A percentile compares a stretch with the other conserved stretches of the same genome.
These are phyloP conservation scores for Scaptomyza tumidula DNA, from an alignment of 2,888 invertebrate species.

Conservation along the genomic window DNA sequence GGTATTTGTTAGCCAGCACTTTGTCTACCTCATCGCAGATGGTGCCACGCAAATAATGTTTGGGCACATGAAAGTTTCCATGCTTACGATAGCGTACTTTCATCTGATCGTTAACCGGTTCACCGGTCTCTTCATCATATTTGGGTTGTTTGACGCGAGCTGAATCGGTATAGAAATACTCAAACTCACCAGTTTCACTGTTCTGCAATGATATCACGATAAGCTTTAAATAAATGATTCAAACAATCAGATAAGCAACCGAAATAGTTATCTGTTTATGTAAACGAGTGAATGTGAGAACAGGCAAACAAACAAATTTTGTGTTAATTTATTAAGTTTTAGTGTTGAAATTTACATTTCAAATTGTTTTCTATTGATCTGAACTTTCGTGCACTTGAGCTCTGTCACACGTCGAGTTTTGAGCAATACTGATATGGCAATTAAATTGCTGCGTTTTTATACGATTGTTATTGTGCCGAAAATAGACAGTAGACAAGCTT, in stretches of 20 bases:
- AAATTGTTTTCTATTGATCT: constrained; percentile 9
- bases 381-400: constrained; percentile 3
- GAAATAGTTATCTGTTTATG: not conserved
- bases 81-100: constrained; percentile 82
- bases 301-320: not conserved
- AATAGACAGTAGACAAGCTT: constrained; percentile 36
- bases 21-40: constrained; percentile 76
- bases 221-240: constrained; percentile 9
- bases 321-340: not conserved
- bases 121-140: constrained; percentile 84
- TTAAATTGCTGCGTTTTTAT: constrained; percentile 20
- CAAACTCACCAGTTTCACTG: constrained; percentile 83
- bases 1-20: constrained; percentile 62
- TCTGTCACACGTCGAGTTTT: not conserved
- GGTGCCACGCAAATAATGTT: constrained; percentile 75
- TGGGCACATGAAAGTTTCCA: constrained; percentile 82
- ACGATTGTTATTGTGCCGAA: constrained; percentile 30
- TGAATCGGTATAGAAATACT: constrained; percentile 69
- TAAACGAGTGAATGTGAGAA: not conserved
- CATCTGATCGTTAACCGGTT: constrained; percentile 78
- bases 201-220: constrained; percentile 69
- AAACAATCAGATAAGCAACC: constrained; percentile 9
- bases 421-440: constrained; percentile 5
- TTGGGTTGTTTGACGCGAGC: constrained; percentile 64
- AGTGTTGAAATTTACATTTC: constrained; percentile 7